Evolutionary conservation across 2,797 vertebrate species (phyloP).

Genomic region (Poliocrania exsul): DNA sequence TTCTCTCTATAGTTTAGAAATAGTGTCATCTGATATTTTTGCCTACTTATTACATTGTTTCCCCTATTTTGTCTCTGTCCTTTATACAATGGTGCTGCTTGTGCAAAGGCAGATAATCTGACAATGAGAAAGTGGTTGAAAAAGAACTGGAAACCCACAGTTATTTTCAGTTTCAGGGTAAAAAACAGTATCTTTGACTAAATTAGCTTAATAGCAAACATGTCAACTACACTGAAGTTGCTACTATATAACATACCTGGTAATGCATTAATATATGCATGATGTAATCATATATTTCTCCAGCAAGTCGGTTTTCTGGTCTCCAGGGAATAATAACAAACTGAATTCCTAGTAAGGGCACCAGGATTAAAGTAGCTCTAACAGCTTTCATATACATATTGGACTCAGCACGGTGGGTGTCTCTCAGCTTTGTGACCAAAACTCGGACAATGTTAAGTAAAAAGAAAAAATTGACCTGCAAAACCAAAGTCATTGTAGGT

Average conservation of each 20-base stretch:
- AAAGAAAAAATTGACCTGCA: constrained; percentile 96
- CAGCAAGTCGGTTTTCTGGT: constrained; percentile 91
- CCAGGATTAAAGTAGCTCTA: constrained; percentile 93
- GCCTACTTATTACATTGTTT: not conserved
- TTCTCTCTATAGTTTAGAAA: not conserved
- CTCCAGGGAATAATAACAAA: constrained; percentile 97
- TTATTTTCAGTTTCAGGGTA: not conserved
- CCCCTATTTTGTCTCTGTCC: not conserved
- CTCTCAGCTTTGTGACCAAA: constrained; percentile 91
- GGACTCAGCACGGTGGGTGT: constrained; percentile 91
- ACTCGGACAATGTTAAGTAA: constrained; percentile 95
- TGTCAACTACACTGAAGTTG: not conserved
- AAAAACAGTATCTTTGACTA: not conserved
- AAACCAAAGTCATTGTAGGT: not conserved
- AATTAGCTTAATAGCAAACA: not conserved
- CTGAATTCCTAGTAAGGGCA: constrained; percentile 95
- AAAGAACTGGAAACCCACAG: not conserved
- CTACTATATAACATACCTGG: constrained; percentile 81
- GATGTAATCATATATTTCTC: constrained; percentile 94
- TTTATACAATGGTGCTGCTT: not conserved
- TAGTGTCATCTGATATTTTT: not conserved
- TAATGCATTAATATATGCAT: constrained; percentile 98
- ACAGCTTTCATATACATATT: constrained; percentile 99
- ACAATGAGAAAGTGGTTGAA: not conserved
- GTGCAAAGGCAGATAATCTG: not conserved